These are phyloP conservation scores for Aphaenogaster floridana DNA, from an alignment of 1,140 invertebrate species.

Conservation along the genomic window DNA sequence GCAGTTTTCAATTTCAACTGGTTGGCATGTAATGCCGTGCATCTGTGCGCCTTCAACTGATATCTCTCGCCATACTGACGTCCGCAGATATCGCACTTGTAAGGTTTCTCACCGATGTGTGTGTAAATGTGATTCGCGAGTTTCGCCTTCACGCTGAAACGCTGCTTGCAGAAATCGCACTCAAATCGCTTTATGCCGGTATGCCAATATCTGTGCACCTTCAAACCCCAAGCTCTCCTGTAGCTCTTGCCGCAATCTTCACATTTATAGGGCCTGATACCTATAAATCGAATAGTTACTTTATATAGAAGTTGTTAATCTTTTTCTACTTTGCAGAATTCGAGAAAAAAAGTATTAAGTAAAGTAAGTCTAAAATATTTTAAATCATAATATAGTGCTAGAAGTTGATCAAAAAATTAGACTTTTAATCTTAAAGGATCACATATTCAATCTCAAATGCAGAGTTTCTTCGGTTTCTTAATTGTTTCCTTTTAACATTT, in stretches of 20 bases:
- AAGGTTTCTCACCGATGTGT: slow-evolving; percentile 67
- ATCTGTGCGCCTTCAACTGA: slow-evolving; percentile 64
- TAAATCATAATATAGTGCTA: not conserved
- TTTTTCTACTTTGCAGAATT: not conserved
- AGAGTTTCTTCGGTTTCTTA: not conserved
- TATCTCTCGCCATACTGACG: slow-evolving; percentile 68
- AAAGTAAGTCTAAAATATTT: not conserved
- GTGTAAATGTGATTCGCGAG: slow-evolving; percentile 70
- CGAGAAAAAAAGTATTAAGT: not conserved
- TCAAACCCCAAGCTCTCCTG: slow-evolving; percentile 49
- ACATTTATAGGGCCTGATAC: slow-evolving; percentile 40
- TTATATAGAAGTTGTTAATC: not conserved
- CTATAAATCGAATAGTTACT: slow-evolving; percentile 19
- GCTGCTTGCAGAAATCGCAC: slow-evolving; percentile 68
- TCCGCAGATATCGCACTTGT: slow-evolving; percentile 63
- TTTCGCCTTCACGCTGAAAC: slow-evolving; percentile 68
- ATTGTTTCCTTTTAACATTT: not conserved
- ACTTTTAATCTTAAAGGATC: not conserved
- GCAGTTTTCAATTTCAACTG: slow-evolving; percentile 7
- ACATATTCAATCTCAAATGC: not conserved
- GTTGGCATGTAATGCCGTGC: not conserved
- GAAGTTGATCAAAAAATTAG: not conserved
- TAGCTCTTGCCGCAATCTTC: slow-evolving; percentile 51
- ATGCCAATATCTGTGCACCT: slow-evolving; percentile 58
- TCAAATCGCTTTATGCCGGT: slow-evolving; percentile 68